phyloP scores from a whole-genome alignment of 2,888 invertebrate species.

The Clitarchus hookeri region DNA sequence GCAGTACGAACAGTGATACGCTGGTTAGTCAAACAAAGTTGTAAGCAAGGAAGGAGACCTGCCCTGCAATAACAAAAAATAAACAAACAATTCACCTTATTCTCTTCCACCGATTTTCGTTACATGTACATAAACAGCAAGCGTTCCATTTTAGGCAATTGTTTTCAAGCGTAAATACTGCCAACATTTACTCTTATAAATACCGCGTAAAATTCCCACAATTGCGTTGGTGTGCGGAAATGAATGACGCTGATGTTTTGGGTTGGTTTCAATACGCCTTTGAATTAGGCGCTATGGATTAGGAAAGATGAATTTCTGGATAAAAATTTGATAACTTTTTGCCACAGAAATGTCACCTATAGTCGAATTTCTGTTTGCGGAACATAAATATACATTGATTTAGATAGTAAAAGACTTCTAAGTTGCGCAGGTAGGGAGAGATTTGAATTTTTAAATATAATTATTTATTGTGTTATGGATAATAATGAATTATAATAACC shows the following conservation, averaged over 20 bases:
- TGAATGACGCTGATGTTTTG: background rate
- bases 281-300: background rate
- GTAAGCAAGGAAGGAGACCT: too few relatives aligned
- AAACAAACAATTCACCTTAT: background rate
- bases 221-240: background rate
- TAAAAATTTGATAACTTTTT: background rate
- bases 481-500: too few relatives aligned
- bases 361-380: background rate
- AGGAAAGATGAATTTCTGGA: background rate
- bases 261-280: background rate
- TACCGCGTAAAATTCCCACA: background rate
- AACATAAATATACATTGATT: background rate
- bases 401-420: background rate
- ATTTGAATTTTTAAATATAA: background rate
- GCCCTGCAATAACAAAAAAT: background rate
- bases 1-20: too few relatives aligned
- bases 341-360: background rate
- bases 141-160: background rate
- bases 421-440: background rate
- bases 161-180: background rate
- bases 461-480: too few relatives aligned
- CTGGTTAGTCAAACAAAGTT: too few relatives aligned
- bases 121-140: constrained; percentile 10
- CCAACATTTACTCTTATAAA: background rate
- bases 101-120: background rate